Evolutionary conservation across 2,888 invertebrate genomes (phyloP).

Genomic region (Formica aserva): DNA sequence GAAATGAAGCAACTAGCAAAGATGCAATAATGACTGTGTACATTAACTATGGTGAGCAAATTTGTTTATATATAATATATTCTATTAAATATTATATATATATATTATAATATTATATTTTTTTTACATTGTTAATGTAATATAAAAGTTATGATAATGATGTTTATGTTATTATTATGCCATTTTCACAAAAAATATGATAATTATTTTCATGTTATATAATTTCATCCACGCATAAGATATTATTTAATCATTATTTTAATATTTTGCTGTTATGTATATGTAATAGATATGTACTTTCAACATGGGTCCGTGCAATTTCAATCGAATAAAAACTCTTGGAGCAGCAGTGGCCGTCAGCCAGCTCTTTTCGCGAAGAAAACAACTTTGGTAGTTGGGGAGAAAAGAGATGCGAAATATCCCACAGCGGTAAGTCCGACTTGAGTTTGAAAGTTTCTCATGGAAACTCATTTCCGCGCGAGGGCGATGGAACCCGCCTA

Average conservation of each 20-base stretch:
- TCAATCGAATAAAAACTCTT: conserved; percentile 29
- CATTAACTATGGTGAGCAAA: no score
- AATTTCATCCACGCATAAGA: neutral
- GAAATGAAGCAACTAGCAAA: no score
- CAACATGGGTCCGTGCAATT: neutral
- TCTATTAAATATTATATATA: neutral
- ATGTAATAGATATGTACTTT: neutral
- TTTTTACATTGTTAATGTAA: no score
- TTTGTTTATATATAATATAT: neutral
- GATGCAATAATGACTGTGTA: no score
- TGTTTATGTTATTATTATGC: neutral
- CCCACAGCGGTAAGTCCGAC: conserved; percentile 42
- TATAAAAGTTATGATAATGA: neutral
- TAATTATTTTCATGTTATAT: neutral
- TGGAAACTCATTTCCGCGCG: conserved; percentile 43
- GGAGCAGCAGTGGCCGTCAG: neutral
- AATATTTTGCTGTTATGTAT: neutral
- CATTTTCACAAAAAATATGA: neutral
- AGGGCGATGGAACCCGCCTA: conserved; percentile 16
- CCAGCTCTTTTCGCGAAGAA: neutral
- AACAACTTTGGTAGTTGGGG: conserved; percentile 25
- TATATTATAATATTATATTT: neutral
- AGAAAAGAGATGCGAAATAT: conserved; percentile 43
- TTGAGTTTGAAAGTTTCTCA: conserved; percentile 45
- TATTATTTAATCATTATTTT: neutral